Evolutionary conservation across 2,113 vertebrate species (phyloP), one percentile per base, ranked within the genome.

Genomic region (Australoheros scitulus): DNA sequence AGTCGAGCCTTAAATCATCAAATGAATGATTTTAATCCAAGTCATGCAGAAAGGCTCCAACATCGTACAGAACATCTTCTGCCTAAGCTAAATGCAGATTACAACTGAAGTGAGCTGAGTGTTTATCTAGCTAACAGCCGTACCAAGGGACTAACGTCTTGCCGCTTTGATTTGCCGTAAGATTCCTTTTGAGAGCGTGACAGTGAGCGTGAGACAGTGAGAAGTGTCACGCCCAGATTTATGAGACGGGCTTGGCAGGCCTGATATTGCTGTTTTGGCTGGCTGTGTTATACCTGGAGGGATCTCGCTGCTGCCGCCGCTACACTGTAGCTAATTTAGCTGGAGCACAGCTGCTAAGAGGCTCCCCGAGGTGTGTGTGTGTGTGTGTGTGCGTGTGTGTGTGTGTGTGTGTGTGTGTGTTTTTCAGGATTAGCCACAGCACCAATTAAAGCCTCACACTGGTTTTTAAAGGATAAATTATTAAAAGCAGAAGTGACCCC

Each of bases 381-480:
- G 63, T 86, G 75, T 88, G 80, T 87, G 85, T 82, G 85, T 87
- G 68, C 83, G 84, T 87, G 76, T 86, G 83, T 77, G 72, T 88
- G 86, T 90, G 84, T 87, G 68, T 86, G 75, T 88, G 80, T 87
- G 85, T 82, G 85, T 87, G 63, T 26, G 26, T 26, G 26, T 86
- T n/a, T 88, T 88, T 89, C 86, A 89, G 92, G 91, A 93, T 95
- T 93, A 94, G 90, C 87, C 89, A 86, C 91, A 83, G 87, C 91
- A 86, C 93, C 95, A 95, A 95, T 96, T 96, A 96, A 93, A 94
- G 86, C 89, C 77, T 89, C 89, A 64, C 82, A 90, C 90, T 89
- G 87, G 77, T 92, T 95, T 93, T 93, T 90, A 93, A 88, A 92
- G 91, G 90, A 94, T 95, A 90, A 93, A 95, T 96, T 96, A 94